These are phyloP conservation scores for Montipora cactus DNA, from an alignment of 64 coral and sea anemone genomes.

Conservation along the genomic window DNA sequence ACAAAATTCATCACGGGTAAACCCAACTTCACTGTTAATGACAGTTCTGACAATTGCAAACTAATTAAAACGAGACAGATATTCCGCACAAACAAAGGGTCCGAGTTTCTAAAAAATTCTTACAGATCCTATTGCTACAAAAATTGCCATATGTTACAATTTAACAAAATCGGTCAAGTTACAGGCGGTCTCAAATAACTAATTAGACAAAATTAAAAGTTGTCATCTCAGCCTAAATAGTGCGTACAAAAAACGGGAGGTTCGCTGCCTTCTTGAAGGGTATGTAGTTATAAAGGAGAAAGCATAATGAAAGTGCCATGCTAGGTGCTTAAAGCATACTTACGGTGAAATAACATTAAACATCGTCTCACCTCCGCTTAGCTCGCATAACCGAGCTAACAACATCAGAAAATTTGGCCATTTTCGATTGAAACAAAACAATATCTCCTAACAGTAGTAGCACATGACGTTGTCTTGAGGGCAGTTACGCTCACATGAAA, in stretches of 20 bases:
- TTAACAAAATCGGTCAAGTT: background rate
- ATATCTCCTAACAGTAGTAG: too few species aligned
- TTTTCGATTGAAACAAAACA: background rate
- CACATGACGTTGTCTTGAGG: too few species aligned
- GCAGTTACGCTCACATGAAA: too few species aligned
- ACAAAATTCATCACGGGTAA: too few species aligned
- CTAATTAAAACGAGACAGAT: background rate
- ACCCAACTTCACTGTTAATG: too few species aligned
- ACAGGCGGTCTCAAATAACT: background rate
- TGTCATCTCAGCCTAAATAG: background rate
- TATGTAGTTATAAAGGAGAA: background rate
- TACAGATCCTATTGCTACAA: background rate
- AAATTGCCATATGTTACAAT: background rate
- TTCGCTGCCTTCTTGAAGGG: background rate
- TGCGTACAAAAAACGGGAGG: too few species aligned
- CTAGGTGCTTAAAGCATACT: background rate
- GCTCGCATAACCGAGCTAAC: background rate
- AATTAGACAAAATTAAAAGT: background rate
- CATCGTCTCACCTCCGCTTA: background rate
- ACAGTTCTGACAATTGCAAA: background rate
- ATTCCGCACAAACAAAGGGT: background rate
- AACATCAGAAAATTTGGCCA: constrained; percentile 23
- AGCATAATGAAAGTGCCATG: background rate
- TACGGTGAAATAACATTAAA: background rate
- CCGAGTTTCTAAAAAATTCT: background rate